Conservation (phyloP, 2,113 vertebrate genomes). For the Coryphaenoides rupestris region DNA sequence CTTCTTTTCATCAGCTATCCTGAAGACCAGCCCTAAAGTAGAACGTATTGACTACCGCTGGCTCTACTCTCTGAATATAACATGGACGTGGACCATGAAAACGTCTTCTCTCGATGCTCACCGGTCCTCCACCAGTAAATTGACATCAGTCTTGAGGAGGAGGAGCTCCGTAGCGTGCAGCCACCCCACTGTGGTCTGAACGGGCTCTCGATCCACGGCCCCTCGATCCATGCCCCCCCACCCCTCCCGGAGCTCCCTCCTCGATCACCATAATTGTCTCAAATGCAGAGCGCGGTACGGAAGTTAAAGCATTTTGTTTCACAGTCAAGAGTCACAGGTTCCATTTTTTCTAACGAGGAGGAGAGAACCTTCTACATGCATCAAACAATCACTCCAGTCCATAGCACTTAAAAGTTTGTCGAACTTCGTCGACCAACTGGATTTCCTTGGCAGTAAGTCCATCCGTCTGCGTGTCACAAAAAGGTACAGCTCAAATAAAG, state of each 20-base stretch:
- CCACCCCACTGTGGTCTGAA: too few relatives aligned
- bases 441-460: slow-evolving; percentile 57
- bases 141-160: too few relatives aligned
- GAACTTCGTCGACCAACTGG: slow-evolving; percentile 8
- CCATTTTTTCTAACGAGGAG: slow-evolving; percentile 24
- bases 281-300: neutral
- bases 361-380: slow-evolving; percentile 38
- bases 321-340: neutral
- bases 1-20: too few relatives aligned
- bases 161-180: too few relatives aligned
- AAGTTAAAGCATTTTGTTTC: slow-evolving; percentile 6
- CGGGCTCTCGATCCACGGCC: too few relatives aligned
- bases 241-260: too few relatives aligned
- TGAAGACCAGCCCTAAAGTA: too few relatives aligned
- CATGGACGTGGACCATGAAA: neutral
- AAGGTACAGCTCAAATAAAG: slow-evolving; percentile 13
- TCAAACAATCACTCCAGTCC: slow-evolving; percentile 32
- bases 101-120: too few relatives aligned
- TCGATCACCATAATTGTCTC: too few relatives aligned
- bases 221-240: too few relatives aligned
- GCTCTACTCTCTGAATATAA: slow-evolving; percentile 17
- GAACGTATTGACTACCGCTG: slow-evolving; percentile 13
- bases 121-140: neutral
- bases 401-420: slow-evolving; percentile 28
- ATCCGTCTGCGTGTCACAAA: slow-evolving; percentile 28